phyloP scores from a whole-genome alignment of 1,140 invertebrate species.

The Pseudomyrmex gracilis region DNA sequence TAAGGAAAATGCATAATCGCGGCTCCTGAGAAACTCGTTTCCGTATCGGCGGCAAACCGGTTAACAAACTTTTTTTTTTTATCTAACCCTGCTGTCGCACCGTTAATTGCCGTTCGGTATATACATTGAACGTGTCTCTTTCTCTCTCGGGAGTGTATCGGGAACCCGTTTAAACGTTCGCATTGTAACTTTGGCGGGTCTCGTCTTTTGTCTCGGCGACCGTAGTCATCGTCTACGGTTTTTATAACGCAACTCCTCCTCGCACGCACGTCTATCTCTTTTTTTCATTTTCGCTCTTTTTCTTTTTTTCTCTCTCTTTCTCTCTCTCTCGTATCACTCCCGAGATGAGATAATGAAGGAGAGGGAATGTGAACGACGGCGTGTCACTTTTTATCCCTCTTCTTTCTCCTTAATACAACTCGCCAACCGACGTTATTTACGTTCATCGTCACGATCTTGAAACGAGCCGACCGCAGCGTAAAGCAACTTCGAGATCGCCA shows the following conservation, averaged over 20 bases:
- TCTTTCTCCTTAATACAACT: constrained; percentile 33
- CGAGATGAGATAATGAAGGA: neutral
- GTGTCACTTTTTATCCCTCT: constrained; percentile 45
- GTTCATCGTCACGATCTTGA: constrained; percentile 17
- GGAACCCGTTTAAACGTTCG: constrained; percentile 49
- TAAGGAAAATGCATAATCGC: constrained; percentile 62
- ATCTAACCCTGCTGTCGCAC: neutral
- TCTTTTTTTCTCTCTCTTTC: neutral
- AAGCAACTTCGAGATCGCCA: constrained; percentile 8
- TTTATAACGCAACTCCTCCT: constrained; percentile 36
- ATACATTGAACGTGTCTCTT: constrained; percentile 11
- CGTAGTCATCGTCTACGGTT: constrained; percentile 41
- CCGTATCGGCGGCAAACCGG: constrained; percentile 51
- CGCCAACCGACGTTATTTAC: constrained; percentile 43
- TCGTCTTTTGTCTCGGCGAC: constrained; percentile 43
- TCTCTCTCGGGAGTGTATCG: constrained; percentile 4
- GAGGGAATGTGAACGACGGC: no score
- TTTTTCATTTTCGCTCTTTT: neutral
- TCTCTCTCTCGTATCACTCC: constrained; percentile 47
- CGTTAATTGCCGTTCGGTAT: constrained; percentile 50
- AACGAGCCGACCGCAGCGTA: constrained; percentile 13
- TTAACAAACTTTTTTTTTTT: constrained; percentile 45
- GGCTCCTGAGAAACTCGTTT: constrained; percentile 48
- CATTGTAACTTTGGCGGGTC: constrained; percentile 13
- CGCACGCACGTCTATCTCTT: neutral